Evolutionary conservation across 2,888 invertebrate species (phyloP).

Genomic region (Chloroclysta siterata): DNA sequence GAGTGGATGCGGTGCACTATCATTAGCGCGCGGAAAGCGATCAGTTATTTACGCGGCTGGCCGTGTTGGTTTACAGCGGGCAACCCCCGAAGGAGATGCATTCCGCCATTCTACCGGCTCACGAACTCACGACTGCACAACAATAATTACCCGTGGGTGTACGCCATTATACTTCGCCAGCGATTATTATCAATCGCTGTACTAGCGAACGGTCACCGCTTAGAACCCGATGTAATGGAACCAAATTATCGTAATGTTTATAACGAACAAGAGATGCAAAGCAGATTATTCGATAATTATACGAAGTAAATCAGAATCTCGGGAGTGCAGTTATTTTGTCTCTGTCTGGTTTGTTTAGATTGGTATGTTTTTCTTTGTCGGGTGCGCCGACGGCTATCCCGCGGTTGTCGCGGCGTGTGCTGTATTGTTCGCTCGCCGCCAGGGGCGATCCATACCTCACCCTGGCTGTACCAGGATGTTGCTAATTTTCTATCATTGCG

Average conservation of each 20-base stretch:
- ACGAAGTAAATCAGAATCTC: slow-evolving; percentile 80
- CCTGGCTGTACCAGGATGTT: slow-evolving; percentile 79
- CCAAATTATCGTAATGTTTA: slow-evolving; percentile 82
- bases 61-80: slow-evolving; percentile 81
- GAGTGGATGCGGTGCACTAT: slow-evolving; percentile 73
- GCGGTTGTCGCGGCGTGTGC: slow-evolving; percentile 64
- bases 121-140: slow-evolving; percentile 85
- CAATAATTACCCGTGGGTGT: slow-evolving; percentile 86
- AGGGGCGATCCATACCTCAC: slow-evolving; percentile 77
- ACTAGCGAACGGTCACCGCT: slow-evolving; percentile 82
- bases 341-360: slow-evolving; percentile 51
- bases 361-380: slow-evolving; percentile 55
- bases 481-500: slow-evolving; percentile 84
- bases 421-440: slow-evolving; percentile 71
- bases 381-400: slow-evolving; percentile 58
- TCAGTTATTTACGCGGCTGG: slow-evolving; percentile 80
- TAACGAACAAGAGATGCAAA: slow-evolving; percentile 84
- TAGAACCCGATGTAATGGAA: slow-evolving; percentile 80
- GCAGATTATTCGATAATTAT: slow-evolving; percentile 84
- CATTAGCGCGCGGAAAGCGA: slow-evolving; percentile 81
- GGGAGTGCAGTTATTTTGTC: slow-evolving; percentile 60
- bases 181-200: slow-evolving; percentile 84
- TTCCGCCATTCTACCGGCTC: slow-evolving; percentile 81
- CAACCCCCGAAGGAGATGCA: slow-evolving; percentile 86
- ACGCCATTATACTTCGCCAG: slow-evolving; percentile 84